Percentiles rank a stretch among this genome's conserved stretches.
Evolutionary conservation across 2,113 vertebrate species (phyloP).

Genomic region (Antechinus stuartii): DNA sequence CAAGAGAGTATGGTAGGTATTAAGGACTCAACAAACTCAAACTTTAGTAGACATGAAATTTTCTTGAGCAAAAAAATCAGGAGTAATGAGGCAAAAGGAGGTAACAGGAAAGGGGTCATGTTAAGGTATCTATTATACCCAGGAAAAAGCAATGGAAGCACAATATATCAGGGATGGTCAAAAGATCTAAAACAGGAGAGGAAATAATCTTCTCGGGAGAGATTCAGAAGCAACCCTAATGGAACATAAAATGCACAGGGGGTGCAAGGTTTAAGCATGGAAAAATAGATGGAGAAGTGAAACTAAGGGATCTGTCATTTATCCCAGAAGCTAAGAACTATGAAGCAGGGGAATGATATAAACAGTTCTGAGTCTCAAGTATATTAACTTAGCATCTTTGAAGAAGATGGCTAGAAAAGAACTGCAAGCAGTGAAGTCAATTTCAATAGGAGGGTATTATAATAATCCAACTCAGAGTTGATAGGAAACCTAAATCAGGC

Average conservation of each 20-base stretch:
- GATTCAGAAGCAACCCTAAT: neutral
- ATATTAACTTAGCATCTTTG: neutral
- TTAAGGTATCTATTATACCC: neutral
- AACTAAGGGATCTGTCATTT: neutral
- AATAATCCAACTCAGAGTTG: neutral
- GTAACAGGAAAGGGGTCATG: neutral
- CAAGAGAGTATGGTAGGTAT: neutral
- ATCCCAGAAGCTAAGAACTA: neutral
- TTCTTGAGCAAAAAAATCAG: neutral
- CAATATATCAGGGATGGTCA: neutral
- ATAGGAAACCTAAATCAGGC: neutral
- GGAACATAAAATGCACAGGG: neutral
- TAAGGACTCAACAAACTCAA: neutral
- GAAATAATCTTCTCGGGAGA: neutral
- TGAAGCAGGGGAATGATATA: neutral
- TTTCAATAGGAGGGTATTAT: neutral
- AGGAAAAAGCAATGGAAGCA: neutral
- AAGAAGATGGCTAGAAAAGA: neutral
- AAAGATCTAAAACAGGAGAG: neutral
- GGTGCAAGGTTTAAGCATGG: neutral
- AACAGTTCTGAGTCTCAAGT: constrained; percentile 8
- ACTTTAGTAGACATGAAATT: neutral
- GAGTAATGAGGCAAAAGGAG: neutral
- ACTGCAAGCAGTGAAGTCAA: neutral
- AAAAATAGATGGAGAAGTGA: neutral